Conservation (phyloP, 2,113 vertebrate genomes). For the Labrus mixtus region DNA sequence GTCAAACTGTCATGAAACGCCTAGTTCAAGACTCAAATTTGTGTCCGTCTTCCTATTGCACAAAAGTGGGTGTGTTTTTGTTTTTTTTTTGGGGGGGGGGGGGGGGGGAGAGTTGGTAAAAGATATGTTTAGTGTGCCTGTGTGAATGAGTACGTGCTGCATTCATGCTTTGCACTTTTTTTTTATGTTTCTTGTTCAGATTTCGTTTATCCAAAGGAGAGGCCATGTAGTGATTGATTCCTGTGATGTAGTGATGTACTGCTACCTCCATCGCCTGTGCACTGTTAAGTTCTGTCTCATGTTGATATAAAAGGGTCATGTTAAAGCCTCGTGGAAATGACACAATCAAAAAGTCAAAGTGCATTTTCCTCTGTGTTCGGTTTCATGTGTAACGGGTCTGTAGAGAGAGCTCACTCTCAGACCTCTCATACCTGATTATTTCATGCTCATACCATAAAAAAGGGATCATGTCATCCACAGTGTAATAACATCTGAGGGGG, state of each 20-base stretch:
- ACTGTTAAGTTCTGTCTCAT: conserved; percentile 56
- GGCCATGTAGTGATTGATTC: conserved; percentile 67
- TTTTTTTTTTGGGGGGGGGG: conserved; percentile 84
- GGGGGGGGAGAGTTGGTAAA: too few species aligned
- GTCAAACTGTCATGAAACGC: conserved; percentile 86
- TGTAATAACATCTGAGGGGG: too few species aligned
- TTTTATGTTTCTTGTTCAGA: conserved; percentile 37
- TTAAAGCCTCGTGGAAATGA: conserved; percentile 37
- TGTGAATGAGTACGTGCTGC: conserved; percentile 72
- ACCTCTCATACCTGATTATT: not conserved
- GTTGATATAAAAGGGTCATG: conserved; percentile 35
- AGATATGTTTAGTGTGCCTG: conserved; percentile 56
- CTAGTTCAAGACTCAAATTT: conserved; percentile 86
- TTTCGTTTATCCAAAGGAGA: conserved; percentile 46
- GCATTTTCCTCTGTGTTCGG: conserved; percentile 42
- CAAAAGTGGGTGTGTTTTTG: conserved; percentile 86
- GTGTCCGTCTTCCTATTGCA: conserved; percentile 92
- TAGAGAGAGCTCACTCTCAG: conserved; percentile 16
- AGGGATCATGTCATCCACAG: conserved; percentile 22
- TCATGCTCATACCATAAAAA: conserved; percentile 25
- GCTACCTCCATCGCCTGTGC: conserved; percentile 71
- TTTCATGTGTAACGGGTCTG: conserved; percentile 31
- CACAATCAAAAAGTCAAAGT: conserved; percentile 15
- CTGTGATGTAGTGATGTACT: conserved; percentile 71
- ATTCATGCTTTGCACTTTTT: conserved; percentile 75